These are phyloP conservation scores for Mya arenaria DNA, from an alignment of 1,140 invertebrate genomes.

Conservation along the genomic window DNA sequence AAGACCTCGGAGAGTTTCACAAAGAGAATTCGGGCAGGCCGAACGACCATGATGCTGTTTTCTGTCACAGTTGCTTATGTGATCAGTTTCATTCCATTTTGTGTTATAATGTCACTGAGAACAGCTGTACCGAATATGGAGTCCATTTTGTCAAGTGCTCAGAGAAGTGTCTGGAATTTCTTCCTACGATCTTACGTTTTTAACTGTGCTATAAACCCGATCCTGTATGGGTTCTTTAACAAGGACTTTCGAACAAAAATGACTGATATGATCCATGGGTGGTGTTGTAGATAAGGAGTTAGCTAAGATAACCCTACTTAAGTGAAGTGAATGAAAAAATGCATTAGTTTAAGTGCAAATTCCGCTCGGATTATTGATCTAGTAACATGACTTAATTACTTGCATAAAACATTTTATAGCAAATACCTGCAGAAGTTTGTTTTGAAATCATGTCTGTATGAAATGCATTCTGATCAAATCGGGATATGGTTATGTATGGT, in stretches of 20 bases:
- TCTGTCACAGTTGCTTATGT: slow-evolving; percentile 51
- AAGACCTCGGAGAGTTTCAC: neutral
- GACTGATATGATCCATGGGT: slow-evolving; percentile 17
- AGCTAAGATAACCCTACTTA: too few species aligned
- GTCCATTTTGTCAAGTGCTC: neutral
- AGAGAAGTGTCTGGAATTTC: slow-evolving; percentile 53
- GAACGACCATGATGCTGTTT: slow-evolving; percentile 56
- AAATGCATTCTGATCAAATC: too few species aligned
- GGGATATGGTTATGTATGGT: too few species aligned
- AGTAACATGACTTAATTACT: too few species aligned
- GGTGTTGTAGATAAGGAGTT: too few species aligned
- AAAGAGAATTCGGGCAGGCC: slow-evolving; percentile 15
- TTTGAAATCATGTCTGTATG: too few species aligned
- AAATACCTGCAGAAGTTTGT: too few species aligned
- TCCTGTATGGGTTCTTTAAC: slow-evolving; percentile 64
- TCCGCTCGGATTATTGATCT: too few species aligned
- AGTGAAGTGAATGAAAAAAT: too few species aligned
- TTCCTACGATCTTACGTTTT: slow-evolving; percentile 62
- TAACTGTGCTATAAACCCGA: slow-evolving; percentile 61
- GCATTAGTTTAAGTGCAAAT: too few species aligned
- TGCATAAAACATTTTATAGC: too few species aligned
- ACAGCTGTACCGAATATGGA: slow-evolving; percentile 8
- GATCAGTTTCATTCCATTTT: slow-evolving; percentile 53
- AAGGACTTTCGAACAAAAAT: slow-evolving; percentile 57
- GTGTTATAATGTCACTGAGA: slow-evolving; percentile 27